phyloP scores from a whole-genome alignment of 1,140 invertebrate genomes.

The Caligus rogercresseyi region DNA sequence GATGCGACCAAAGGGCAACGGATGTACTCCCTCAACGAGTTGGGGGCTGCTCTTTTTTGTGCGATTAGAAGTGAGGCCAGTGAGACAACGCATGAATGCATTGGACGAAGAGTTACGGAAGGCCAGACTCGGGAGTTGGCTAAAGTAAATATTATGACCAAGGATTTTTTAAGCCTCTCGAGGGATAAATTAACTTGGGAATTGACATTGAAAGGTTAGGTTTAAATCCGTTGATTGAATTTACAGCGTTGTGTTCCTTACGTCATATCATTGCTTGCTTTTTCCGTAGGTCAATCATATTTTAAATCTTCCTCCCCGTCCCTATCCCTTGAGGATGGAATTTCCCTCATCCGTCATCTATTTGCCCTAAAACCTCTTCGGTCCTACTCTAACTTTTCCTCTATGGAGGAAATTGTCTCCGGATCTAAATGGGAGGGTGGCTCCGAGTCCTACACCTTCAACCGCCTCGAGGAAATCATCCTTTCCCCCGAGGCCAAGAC shows the following conservation, averaged over 20 bases:
- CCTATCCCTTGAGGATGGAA: background rate
- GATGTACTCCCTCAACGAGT: constrained; percentile 25
- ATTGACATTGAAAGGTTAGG: background rate
- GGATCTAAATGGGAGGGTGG: constrained; percentile 49
- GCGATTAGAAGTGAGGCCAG: no score
- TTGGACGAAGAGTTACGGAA: no score
- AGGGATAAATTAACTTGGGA: background rate
- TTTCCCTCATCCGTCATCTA: constrained; percentile 7
- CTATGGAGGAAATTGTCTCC: constrained; percentile 25
- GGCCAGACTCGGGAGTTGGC: background rate
- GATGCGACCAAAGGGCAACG: constrained; percentile 52
- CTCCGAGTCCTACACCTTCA: constrained; percentile 93
- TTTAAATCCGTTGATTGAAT: no score
- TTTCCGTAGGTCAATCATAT: no score
- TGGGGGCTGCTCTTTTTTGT: no score
- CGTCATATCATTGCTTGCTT: no score
- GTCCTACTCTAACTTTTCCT: constrained; percentile 24
- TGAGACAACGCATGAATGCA: no score
- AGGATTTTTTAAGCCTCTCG: background rate
- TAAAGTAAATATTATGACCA: constrained; percentile 7
- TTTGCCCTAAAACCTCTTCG: constrained; percentile 25
- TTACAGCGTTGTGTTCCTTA: no score
- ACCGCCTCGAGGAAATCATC: constrained; percentile 81
- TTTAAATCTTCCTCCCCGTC: no score
- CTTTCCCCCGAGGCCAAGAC: constrained; percentile 7